These are phyloP conservation scores for Aethina tumida DNA, from an alignment of 1,140 invertebrate genomes.

Conservation along the genomic window DNA sequence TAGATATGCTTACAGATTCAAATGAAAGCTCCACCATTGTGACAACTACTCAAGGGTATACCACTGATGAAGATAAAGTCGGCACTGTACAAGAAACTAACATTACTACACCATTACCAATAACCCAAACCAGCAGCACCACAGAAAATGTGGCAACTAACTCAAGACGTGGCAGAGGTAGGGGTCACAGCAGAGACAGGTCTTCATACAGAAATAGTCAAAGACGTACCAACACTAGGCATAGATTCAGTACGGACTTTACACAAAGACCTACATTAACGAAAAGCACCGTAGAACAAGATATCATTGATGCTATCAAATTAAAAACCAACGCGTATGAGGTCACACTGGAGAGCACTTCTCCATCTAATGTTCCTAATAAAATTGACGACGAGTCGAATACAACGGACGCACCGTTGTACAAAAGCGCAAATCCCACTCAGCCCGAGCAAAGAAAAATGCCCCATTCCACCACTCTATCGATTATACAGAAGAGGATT, in stretches of 20 bases:
- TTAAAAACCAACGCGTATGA: conserved; percentile 6
- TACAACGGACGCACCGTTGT: conserved; percentile 21
- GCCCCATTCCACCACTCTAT: conserved; percentile 26
- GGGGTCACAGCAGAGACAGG: no score
- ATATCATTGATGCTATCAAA: neutral
- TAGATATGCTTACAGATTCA: no score
- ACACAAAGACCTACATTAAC: conserved; percentile 8
- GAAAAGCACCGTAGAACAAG: conserved; percentile 4
- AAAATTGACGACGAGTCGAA: conserved; percentile 1
- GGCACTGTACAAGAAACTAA: neutral
- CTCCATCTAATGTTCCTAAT: conserved; percentile 2
- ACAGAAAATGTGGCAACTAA: no score
- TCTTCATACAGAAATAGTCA: no score
- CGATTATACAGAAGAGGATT: conserved; percentile 16
- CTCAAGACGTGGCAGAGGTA: no score
- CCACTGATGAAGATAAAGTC: neutral
- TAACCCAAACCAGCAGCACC: no score
- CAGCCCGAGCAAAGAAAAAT: conserved; percentile 19
- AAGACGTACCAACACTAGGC: conserved; percentile 12
- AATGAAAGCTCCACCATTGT: no score
- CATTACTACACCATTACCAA: neutral
- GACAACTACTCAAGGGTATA: conserved; percentile 2
- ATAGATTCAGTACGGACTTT: conserved; percentile 22
- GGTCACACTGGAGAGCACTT: neutral
- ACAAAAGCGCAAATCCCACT: conserved; percentile 31